Conservation (phyloP, 2,797 vertebrate genomes). For the Anisognathus igniventris region DNA sequence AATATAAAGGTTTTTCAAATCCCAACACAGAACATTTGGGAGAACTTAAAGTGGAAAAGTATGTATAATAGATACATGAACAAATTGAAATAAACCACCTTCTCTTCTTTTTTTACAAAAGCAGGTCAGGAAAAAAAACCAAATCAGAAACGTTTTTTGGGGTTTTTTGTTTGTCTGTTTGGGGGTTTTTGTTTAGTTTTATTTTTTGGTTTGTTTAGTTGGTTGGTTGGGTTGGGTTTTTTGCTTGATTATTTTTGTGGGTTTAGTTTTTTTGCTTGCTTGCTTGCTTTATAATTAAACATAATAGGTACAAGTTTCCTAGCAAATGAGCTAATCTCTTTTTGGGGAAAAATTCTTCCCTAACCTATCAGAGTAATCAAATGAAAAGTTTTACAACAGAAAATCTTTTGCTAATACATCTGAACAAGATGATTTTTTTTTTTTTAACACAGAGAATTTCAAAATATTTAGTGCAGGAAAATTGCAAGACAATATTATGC, state of each 20-base stretch:
- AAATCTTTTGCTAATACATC: neutral
- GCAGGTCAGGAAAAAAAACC: fast-evolving
- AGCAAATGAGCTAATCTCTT: neutral
- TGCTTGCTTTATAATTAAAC: neutral
- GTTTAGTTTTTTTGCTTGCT: neutral
- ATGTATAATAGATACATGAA: neutral
- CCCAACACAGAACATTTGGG: neutral
- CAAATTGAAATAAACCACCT: neutral
- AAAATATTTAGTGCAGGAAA: neutral
- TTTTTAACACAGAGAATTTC: neutral
- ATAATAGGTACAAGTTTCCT: neutral
- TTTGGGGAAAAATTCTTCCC: neutral
- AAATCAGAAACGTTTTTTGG: neutral
- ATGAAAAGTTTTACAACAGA: neutral
- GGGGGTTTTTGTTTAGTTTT: too few species aligned
- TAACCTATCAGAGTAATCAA: neutral
- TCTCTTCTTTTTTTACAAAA: neutral
- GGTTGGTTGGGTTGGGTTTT: neutral
- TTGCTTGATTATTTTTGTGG: neutral
- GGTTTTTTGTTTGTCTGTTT: too few species aligned
- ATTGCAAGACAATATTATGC: neutral
- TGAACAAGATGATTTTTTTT: neutral
- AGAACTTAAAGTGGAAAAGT: neutral
- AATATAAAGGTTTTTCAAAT: neutral
- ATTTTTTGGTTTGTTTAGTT: neutral